Evolutionary conservation across 2,113 vertebrate genomes (phyloP), one percentile per base, ranked within the genome.

Genomic region (Elephantulus edwardii): DNA sequence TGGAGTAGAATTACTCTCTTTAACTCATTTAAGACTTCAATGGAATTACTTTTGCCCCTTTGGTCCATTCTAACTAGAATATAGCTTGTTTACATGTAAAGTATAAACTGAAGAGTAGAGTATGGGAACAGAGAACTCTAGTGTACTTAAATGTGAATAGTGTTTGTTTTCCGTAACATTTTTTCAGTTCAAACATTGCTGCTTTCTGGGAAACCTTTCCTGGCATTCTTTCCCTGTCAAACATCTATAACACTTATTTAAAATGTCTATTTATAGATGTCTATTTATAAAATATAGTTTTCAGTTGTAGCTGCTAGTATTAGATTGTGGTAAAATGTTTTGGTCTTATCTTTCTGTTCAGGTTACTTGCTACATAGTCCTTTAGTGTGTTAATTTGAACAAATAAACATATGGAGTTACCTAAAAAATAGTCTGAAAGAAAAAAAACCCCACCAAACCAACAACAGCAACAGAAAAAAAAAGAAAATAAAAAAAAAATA

Each of bases 121-220:
- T 62, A 1, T 58, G 78, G 84, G 66, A 86, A 60, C 46, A 68
- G 80, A 90, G 46, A 82, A 68, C 33, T 70, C 52, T 76, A 77
- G 38, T 81, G 93, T 84, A 76, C 46, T 85, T 70, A 82, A 56
- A 75, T 46, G 20, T 78, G 71, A 85, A 78, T 40, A 26, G 35
- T 68, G 26, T 76, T 7, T 93, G n/a, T 94, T 89, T 92, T 88
- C 83, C 83, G 60, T 87, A 88, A 46, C 28, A 35, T 88, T 90
- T 96, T 94, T 70, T 92, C 62, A 75, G 62, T 94, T 91, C 19
- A 92, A 84, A 42, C 68, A 78, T 94, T 44, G 77, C 54, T 16
- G 19, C 89, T 7, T 83, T 70, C 58, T 90, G 58, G 83, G 52
- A 94, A 86, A n/a, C 46, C 33, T 93, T 92, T 82, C 62, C 64